Base-by-base conservation (phyloP, 2,113 vertebrate species). In the Mustela lutreola region DNA sequence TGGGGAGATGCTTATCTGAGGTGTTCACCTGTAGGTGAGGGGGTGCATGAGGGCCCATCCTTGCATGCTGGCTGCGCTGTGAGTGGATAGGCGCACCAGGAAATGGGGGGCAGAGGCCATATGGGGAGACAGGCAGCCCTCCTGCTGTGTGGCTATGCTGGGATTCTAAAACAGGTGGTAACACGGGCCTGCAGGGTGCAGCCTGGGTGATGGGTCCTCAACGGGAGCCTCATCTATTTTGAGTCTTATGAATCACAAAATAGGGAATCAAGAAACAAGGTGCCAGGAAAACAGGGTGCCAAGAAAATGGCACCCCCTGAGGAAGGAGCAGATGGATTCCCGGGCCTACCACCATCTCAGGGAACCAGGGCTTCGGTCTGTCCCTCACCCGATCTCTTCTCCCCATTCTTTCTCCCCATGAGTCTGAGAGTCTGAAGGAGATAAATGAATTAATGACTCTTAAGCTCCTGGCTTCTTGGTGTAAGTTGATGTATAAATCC, bases 401-500 rank as follows among this genome's bases (percentile, higher is more conserved):
- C 62, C 62, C 33, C 76, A 11, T 36, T 56, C 42, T 89, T 7
- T 12, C 12, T 91, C 76, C 53, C 39, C 11, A 31, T 11, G 60
- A 89, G 22, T 31, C 80, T 28, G 39, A 70, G 82, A 63, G 31
- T 58, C 96, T 89, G 50, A 82, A n/a, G 71, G 87, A 91, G 81
- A 90, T 92, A 73, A 96, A 86, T 82, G 90, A 95, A 96, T 95
- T 80, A 82, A 84, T 62, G 95, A 92, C 67, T 78, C 94, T 91
- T 96, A 95, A 94, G 71, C 88, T 89, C 24, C 81, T 92, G 85
- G 81, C 53, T 96, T 73, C 96, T 96, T 86, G 33, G 70, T 91
- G 70, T 97, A 96, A 94, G 71, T 88, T 89, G 71, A 86, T 91
- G 65, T 87, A 63, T 88, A 97, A 97, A 96, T 91, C 95, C 95